Evolutionary conservation across 2,113 vertebrate genomes (phyloP).

Genomic region (Cyanoderma ruficeps): DNA sequence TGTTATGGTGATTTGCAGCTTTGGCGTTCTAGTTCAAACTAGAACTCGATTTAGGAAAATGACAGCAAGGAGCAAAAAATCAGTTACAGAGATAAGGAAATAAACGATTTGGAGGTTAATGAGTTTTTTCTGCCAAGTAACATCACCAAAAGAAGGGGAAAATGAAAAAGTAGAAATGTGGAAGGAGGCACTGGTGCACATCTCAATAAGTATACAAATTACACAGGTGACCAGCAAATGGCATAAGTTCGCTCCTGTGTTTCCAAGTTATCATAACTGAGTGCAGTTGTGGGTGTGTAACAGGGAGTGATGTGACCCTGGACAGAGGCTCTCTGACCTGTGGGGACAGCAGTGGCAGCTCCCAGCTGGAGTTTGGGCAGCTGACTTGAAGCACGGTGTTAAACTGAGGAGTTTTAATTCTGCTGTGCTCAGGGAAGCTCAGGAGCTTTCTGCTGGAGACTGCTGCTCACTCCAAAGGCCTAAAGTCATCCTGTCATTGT

Average conservation of each 20-base stretch:
- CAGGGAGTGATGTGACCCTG: not conserved
- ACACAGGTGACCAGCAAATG: not conserved
- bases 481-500: not conserved
- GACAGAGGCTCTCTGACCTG: not conserved
- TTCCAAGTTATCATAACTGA: not conserved
- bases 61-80: not conserved
- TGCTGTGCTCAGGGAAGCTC: not conserved
- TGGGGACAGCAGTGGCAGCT: not conserved
- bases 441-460: not conserved
- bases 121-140: not conserved
- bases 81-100: not conserved
- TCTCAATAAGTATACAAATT: fast-evolving
- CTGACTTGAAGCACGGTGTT: not conserved
- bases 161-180: not conserved
- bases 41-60: not conserved
- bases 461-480: fast-evolving
- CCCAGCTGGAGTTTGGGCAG: not conserved
- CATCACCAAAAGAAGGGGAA: not conserved
- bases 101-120: not conserved
- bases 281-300: not conserved
- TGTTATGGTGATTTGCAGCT: not conserved
- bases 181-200: not conserved
- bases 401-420: not conserved
- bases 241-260: not conserved
- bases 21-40: not conserved